Evolutionary conservation across 2,888 invertebrate genomes (phyloP), one percentile per base, ranked within the genome.

Genomic region (Pyralis farinalis): DNA sequence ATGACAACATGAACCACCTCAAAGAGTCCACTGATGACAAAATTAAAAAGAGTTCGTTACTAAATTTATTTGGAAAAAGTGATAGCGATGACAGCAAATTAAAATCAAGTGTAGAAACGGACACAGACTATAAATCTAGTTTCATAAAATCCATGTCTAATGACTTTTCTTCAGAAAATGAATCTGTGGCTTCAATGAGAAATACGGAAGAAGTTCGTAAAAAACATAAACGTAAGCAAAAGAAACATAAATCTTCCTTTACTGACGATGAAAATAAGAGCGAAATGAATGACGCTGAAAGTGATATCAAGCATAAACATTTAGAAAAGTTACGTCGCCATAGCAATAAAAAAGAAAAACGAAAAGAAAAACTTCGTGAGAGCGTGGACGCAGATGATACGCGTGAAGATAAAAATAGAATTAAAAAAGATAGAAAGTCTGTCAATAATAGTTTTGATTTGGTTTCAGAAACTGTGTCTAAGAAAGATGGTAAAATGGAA

Each of bases 141-240:
- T 77, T 67, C 46, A 47, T 63, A 4, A 82, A 83, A 62, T 63
- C 70, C 5, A 63, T 69, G 43, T 62, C 69, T 33, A 78, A 84
- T 55, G 89, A 90, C 44, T 75, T 85, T 41, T 88, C 88, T 29
- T 90, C 82, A 41, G 90, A 86, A 71, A 84, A 75, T 55, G 90
- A 90, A 69, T 83, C 76, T 29, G 66, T 78, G 46, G 63, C 64
- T 53, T 76, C 74, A 47, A 75, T 82, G 65, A 77, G 85, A 74
- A 53, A 81, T 59, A 42, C 52, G 30, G 76, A 70, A 11, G 93
- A 93, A 62, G 67, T 90, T 34, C 90, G 94, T 7, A 95, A 93
- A 68, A 96, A 95, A 65, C 96, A 96, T 65, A 96, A 95, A 75
- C 96, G 95, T 88, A 96, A 95, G 63, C 95, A 95, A 67, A 95